Evolutionary conservation across 2,797 vertebrate genomes (phyloP).

Genomic region (Eospalax fontanierii): DNA sequence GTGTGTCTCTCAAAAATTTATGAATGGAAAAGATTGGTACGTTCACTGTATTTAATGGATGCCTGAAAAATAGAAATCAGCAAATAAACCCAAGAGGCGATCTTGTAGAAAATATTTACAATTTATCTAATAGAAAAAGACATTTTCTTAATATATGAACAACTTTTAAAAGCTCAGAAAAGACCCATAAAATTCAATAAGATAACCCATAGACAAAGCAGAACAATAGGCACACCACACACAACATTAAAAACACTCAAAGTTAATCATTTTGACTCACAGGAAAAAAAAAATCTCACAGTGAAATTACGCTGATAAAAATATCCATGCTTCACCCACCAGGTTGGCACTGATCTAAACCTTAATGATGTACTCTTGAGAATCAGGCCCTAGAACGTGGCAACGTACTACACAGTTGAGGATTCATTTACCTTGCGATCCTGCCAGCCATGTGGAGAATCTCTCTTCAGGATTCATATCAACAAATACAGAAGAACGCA

Average conservation of each 20-base stretch:
- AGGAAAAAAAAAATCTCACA: not conserved
- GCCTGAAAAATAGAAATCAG: not conserved
- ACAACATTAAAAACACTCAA: not conserved
- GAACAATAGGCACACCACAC: not conserved
- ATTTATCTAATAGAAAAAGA: not conserved
- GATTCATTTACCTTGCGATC: not conserved
- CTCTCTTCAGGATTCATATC: not conserved
- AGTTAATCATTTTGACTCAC: not conserved
- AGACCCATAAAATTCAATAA: not conserved
- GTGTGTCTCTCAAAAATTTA: not conserved
- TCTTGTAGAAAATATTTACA: constrained; percentile 5
- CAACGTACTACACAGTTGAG: not conserved
- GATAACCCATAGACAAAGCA: not conserved
- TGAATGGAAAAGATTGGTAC: not conserved
- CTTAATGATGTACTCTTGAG: not conserved
- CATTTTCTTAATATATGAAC: constrained; percentile 37
- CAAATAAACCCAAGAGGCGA: constrained; percentile 11
- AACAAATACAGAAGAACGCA: constrained; percentile 27
- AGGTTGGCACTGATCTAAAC: not conserved
- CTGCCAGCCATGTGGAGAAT: not conserved
- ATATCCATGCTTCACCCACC: not conserved
- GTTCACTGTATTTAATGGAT: constrained; percentile 28
- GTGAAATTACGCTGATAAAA: not conserved
- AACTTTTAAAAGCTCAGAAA: not conserved
- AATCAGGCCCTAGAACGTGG: not conserved